Conservation (phyloP, 2,113 vertebrate genomes). For the Pelusios castaneus region DNA sequence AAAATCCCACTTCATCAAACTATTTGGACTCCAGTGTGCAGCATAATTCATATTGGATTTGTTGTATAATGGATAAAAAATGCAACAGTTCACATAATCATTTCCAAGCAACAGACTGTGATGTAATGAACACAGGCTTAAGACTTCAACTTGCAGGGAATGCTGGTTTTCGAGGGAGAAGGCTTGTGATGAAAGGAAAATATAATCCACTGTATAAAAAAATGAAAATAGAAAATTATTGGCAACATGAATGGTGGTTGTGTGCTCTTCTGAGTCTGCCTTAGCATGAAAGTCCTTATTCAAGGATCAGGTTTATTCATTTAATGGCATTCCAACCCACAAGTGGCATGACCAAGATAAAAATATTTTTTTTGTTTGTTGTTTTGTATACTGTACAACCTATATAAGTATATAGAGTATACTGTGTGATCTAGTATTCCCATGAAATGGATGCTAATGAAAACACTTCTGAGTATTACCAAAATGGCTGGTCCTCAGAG, state of each 20-base stretch:
- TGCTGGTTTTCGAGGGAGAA: neutral
- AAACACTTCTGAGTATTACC: neutral
- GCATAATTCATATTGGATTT: neutral
- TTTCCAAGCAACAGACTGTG: neutral
- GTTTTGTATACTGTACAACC: neutral
- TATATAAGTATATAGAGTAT: neutral
- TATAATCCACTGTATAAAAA: neutral
- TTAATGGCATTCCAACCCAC: neutral
- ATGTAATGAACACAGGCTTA: neutral
- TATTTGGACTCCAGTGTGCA: neutral
- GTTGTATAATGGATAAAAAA: neutral
- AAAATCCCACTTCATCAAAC: no score
- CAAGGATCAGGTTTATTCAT: neutral
- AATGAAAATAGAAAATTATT: conserved; percentile 2
- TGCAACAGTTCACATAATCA: rapidly evolving
- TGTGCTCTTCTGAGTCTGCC: neutral
- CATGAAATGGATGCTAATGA: neutral
- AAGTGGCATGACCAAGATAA: neutral
- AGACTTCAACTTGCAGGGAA: neutral
- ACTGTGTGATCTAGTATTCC: neutral
- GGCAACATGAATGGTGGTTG: neutral
- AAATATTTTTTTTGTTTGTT: neutral
- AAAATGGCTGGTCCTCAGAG: neutral
- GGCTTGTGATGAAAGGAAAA: neutral
- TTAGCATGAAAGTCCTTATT: neutral